These are phyloP conservation scores for Bradypus variegatus DNA, from an alignment of 2,797 vertebrate species.

Conservation along the genomic window DNA sequence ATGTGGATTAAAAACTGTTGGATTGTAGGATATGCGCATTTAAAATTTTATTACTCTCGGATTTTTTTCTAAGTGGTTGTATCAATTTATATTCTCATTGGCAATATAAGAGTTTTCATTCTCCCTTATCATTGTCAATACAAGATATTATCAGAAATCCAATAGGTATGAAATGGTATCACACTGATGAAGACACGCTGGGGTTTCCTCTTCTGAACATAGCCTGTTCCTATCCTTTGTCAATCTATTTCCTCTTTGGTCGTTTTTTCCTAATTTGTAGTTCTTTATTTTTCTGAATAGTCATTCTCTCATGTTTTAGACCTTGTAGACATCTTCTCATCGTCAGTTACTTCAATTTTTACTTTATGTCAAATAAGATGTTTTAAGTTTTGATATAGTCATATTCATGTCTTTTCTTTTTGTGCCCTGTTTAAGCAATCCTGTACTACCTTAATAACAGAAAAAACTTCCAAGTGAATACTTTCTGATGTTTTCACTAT, in stretches of 20 bases:
- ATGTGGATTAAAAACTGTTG: neutral
- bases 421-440: neutral
- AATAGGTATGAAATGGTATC: neutral
- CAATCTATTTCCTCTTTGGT: neutral
- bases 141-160: neutral
- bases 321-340: neutral
- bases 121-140: neutral
- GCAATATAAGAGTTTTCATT: neutral
- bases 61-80: neutral
- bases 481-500: constrained; percentile 14
- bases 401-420: neutral
- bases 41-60: neutral
- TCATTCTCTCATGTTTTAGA: neutral
- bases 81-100: neutral
- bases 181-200: neutral
- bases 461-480: neutral
- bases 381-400: constrained; percentile 16
- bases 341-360: neutral
- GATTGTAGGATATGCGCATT: neutral
- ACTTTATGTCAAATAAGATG: neutral
- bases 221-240: neutral
- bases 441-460: neutral
- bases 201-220: neutral
- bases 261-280: neutral
- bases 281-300: constrained; percentile 29